phyloP scores from a whole-genome alignment of 2,797 vertebrate species.

The Pangasius krempfi region DNA sequence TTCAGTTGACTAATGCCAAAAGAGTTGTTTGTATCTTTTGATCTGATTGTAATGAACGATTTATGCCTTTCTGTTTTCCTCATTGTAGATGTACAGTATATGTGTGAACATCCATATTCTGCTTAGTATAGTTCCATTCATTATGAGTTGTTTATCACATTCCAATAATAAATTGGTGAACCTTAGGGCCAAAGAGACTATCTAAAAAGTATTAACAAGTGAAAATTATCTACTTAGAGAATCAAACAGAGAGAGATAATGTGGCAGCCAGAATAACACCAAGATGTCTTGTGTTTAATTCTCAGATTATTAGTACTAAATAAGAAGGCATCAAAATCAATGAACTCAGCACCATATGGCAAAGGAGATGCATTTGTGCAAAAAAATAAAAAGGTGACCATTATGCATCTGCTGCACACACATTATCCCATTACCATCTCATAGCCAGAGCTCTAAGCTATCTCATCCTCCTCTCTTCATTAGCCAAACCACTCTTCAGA shows the following conservation, averaged over 20 bases:
- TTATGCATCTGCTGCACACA: constrained; percentile 46
- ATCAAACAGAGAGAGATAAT: not conserved
- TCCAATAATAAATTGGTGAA: not conserved
- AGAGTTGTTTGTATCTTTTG: not conserved
- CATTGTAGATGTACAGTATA: not conserved
- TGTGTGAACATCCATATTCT: not conserved
- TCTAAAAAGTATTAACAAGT: not conserved
- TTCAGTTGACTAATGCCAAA: no score
- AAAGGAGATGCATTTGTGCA: constrained; percentile 26
- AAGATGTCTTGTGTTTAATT: not conserved
- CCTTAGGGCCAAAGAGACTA: not conserved
- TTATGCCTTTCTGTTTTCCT: not conserved
- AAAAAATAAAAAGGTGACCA: constrained; percentile 32
- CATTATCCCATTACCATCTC: constrained; percentile 47
- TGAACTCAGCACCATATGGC: constrained; percentile 36
- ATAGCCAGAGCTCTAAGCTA: constrained; percentile 43
- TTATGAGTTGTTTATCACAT: not conserved
- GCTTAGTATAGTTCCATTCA: no score
- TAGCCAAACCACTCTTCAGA: constrained; percentile 49
- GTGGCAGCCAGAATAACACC: constrained; percentile 10
- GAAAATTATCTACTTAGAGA: not conserved
- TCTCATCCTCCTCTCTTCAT: constrained; percentile 49
- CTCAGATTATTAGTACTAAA: constrained; percentile 13
- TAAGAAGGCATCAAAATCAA: constrained; percentile 21
- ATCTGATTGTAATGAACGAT: not conserved